Percentiles rank a stretch among this genome's conserved stretches.
phyloP scores from a whole-genome alignment of 2,888 invertebrate species.

The Abrostola tripartita region DNA sequence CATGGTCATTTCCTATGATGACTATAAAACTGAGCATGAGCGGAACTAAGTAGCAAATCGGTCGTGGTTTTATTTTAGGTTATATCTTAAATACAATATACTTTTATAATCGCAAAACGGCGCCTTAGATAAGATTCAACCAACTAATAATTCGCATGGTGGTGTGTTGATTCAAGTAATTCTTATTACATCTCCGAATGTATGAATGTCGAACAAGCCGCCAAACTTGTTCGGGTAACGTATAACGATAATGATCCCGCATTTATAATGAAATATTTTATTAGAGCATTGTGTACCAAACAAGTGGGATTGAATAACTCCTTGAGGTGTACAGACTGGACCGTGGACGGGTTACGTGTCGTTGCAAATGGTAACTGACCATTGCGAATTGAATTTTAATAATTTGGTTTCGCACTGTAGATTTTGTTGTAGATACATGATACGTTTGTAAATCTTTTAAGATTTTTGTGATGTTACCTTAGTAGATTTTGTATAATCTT shows the following conservation, averaged over 20 bases:
- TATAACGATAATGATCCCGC: constrained; percentile 66
- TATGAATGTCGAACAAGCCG: constrained; percentile 46
- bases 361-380: constrained; percentile 29
- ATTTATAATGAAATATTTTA: constrained; percentile 73
- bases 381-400: not conserved
- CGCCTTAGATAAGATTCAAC: constrained; percentile 4
- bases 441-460: not conserved
- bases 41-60: not conserved
- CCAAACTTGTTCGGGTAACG: constrained; percentile 49
- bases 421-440: not conserved
- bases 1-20: constrained; percentile 46
- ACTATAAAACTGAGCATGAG: constrained; percentile 25
- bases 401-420: not conserved
- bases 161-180: constrained; percentile 23
- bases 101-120: no score
- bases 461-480: not conserved
- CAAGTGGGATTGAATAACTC: constrained; percentile 59
- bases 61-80: not conserved
- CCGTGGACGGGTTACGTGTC: constrained; percentile 15
- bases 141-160: constrained; percentile 17
- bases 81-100: no score
- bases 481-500: no score
- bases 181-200: constrained; percentile 25
- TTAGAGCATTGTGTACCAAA: constrained; percentile 70
- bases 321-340: constrained; percentile 37